These are phyloP conservation scores for Eonycteris spelaea DNA, from an alignment of 2,113 vertebrate species.

Conservation along the genomic window DNA sequence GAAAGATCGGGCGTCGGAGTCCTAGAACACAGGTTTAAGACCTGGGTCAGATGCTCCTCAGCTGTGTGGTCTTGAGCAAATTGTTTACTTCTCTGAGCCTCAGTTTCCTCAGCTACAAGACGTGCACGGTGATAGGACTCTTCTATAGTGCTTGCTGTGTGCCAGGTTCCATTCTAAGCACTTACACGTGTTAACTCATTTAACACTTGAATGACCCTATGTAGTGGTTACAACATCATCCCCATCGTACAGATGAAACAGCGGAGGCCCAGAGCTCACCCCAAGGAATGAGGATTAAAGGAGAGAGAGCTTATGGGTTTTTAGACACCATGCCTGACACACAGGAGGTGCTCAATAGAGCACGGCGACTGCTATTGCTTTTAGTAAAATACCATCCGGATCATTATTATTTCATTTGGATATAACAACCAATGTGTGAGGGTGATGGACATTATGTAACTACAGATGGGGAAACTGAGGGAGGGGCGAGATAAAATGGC, in stretches of 20 bases:
- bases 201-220: not conserved
- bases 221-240: not conserved
- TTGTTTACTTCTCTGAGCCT: not conserved
- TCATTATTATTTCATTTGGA: not conserved
- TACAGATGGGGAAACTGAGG: not conserved
- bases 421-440: not conserved
- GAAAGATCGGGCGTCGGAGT: fast-evolving
- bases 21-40: not conserved
- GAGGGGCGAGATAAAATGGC: not conserved
- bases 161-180: not conserved
- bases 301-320: not conserved
- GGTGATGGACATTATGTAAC: not conserved
- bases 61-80: not conserved
- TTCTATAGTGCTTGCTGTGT: not conserved
- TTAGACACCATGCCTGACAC: not conserved
- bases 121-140: not conserved
- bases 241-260: not conserved
- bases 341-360: not conserved
- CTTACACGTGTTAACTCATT: not conserved
- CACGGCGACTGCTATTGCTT: not conserved
- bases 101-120: not conserved
- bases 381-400: not conserved
- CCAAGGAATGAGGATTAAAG: not conserved
- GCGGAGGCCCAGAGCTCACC: not conserved
- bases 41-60: not conserved